Percentiles rank a stretch among this genome's conserved stretches.
phyloP scores from a whole-genome alignment of 2,888 invertebrate genomes.

The Eupithecia pulchellata region DNA sequence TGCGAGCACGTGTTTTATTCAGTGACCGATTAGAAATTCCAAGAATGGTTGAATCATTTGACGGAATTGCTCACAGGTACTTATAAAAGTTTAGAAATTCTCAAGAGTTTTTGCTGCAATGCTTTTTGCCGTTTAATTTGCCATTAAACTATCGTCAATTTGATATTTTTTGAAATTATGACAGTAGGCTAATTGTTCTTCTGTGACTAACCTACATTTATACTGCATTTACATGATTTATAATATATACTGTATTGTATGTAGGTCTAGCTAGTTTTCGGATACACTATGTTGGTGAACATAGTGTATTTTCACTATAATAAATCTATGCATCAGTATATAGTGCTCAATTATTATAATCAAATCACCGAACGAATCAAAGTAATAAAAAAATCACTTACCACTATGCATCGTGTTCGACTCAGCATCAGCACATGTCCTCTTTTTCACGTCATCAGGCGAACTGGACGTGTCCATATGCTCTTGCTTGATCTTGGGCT shows the following conservation, averaged over 20 bases:
- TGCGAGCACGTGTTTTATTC: slow-evolving; percentile 64
- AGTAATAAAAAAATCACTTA: slow-evolving; percentile 74
- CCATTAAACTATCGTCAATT: not conserved
- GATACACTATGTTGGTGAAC: too few species aligned
- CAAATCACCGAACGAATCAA: not conserved
- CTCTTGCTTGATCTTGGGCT: slow-evolving; percentile 88
- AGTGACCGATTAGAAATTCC: slow-evolving; percentile 42
- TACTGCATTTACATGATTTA: too few species aligned
- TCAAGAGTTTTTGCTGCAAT: not conserved
- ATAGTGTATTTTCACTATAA: not conserved
- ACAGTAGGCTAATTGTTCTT: too few species aligned
- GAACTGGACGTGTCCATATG: slow-evolving; percentile 88
- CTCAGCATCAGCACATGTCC: slow-evolving; percentile 94
- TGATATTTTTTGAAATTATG: not conserved
- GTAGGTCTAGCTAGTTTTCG: too few species aligned
- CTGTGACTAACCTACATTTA: too few species aligned
- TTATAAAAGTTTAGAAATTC: not conserved
- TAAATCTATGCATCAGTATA: not conserved
- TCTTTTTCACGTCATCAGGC: slow-evolving; percentile 89
- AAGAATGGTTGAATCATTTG: slow-evolving; percentile 35
- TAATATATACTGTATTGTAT: too few species aligned
- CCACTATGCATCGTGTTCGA: slow-evolving; percentile 96
- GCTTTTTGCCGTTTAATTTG: too few species aligned
- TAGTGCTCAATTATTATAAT: not conserved
- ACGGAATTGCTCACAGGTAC: slow-evolving; percentile 16